These are phyloP conservation scores for Drosophila niveifrons DNA, from an alignment of 2,888 invertebrate species.

Conservation along the genomic window DNA sequence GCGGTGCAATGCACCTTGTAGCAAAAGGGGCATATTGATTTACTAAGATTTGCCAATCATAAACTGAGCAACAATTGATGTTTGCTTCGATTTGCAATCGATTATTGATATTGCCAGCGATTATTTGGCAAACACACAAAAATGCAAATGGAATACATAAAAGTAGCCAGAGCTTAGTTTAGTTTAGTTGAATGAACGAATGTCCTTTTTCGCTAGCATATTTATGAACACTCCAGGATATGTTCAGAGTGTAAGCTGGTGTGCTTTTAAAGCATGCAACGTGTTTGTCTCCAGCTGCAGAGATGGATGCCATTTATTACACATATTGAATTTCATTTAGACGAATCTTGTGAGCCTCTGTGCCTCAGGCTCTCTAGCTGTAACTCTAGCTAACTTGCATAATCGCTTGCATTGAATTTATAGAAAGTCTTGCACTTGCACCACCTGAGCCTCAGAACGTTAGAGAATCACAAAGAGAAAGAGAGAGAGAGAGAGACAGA, in stretches of 20 bases:
- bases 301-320: slow-evolving; percentile 66
- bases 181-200: neutral
- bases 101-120: neutral
- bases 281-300: slow-evolving; percentile 41
- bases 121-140: too few relatives aligned
- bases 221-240: slow-evolving; percentile 5
- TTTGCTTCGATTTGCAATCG: too few relatives aligned
- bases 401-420: slow-evolving; percentile 75
- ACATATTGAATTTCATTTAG: slow-evolving; percentile 77
- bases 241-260: slow-evolving; percentile 3
- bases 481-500: neutral
- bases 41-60: slow-evolving; percentile 13
- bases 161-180: neutral
- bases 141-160: neutral
- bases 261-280: slow-evolving; percentile 39
- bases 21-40: slow-evolving; percentile 58
- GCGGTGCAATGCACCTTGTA: slow-evolving; percentile 67
- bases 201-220: neutral
- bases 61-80: slow-evolving; percentile 7
- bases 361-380: slow-evolving; percentile 25
- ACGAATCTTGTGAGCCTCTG: slow-evolving; percentile 51
- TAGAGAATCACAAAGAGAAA: neutral
- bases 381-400: slow-evolving; percentile 62
- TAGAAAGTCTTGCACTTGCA: slow-evolving; percentile 74
- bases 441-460: slow-evolving; percentile 62